These are phyloP conservation scores for Lasioglossum vierecki DNA, from an alignment of 2,888 invertebrate genomes.

Conservation along the genomic window DNA sequence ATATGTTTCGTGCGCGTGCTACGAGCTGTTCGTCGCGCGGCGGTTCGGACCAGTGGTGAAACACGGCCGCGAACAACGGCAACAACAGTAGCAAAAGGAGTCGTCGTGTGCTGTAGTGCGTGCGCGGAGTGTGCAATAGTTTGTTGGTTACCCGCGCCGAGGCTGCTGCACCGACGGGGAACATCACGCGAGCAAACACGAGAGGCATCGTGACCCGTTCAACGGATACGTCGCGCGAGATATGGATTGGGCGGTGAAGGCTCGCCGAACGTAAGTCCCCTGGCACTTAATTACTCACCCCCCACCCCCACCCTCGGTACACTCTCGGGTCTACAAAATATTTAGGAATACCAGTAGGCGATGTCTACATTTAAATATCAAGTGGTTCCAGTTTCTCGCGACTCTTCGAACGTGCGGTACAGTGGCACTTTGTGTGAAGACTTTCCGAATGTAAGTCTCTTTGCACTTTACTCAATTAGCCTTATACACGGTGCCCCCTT, in stretches of 20 bases:
- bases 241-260: conserved; percentile 84
- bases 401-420: background rate
- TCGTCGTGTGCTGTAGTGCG: conserved; percentile 62
- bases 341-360: background rate
- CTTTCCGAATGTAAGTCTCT: background rate
- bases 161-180: conserved; percentile 28
- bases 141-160: conserved; percentile 33
- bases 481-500: background rate
- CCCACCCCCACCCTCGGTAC: background rate
- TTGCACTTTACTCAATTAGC: background rate
- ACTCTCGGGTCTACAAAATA: background rate
- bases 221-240: conserved; percentile 82
- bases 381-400: background rate
- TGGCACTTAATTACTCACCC: conserved; percentile 2
- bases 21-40: conserved; percentile 51
- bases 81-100: conserved; percentile 24
- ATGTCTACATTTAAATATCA: background rate
- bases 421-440: background rate
- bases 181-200: conserved; percentile 52
- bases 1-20: conserved; percentile 66
- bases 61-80: conserved; percentile 25
- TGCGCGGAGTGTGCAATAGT: conserved; percentile 67
- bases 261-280: conserved; percentile 82
- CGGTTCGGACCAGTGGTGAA: conserved; percentile 60
- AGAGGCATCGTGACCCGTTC: conserved; percentile 71